phyloP scores from a whole-genome alignment of 2,888 invertebrate species.

The Heliconius charithonia region DNA sequence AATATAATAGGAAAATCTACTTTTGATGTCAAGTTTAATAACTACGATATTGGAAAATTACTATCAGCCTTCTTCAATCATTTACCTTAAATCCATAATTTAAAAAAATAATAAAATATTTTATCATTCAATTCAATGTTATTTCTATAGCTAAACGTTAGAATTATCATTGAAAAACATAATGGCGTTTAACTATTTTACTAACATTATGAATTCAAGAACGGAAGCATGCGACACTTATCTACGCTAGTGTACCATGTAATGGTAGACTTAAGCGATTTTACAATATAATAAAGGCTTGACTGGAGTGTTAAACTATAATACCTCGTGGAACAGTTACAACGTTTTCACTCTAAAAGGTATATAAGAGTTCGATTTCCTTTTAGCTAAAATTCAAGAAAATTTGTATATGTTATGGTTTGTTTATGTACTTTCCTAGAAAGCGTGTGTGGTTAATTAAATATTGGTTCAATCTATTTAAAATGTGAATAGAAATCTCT shows the following conservation, averaged over 20 bases:
- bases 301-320: not conserved
- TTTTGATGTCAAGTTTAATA: slow-evolving; percentile 10
- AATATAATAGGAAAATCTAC: not conserved
- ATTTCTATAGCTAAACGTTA: not conserved
- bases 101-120: not conserved
- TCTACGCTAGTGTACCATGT: slow-evolving; percentile 14
- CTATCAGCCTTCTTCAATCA: not conserved
- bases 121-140: not conserved
- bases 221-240: slow-evolving; percentile 4
- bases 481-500: not conserved
- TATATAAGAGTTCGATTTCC: not conserved
- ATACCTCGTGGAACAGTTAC: not conserved
- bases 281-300: slow-evolving; percentile 6
- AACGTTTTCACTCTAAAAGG: not conserved
- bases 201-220: slow-evolving; percentile 4
- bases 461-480: not conserved
- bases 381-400: not conserved
- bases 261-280: slow-evolving; percentile 8
- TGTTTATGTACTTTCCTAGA: not conserved
- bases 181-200: not conserved
- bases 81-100: not conserved
- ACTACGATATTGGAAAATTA: not conserved
- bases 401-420: not conserved
- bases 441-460: not conserved
- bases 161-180: not conserved